Evolutionary conservation across 2,888 invertebrate genomes (phyloP), one percentile per base, ranked within the genome.

Genomic region (Aporophyla nigra): DNA sequence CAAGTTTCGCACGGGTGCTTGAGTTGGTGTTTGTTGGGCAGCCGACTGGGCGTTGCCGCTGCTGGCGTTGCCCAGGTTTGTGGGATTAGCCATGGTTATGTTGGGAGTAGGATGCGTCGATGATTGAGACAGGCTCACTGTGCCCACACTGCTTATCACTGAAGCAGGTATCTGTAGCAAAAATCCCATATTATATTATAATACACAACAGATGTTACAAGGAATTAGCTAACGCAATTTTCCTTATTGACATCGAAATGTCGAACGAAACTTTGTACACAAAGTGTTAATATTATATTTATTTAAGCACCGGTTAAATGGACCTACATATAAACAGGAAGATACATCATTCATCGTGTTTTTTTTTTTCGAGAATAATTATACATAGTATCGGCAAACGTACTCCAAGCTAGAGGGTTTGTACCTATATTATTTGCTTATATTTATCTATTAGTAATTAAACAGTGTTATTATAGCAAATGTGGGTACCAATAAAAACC

Each of bases 1-100:
- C 92, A 99, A 97, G 93, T 98, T 98, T 83, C 98, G 97, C 84
- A 98, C 97, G 81, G 97, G 97, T 74, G 96, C 96, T 88, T 97
- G 97, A 51, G 97, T 95, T 76, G 97, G 97, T 80, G 95, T 90
- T 71, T 94, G 94, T 84, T 96, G 95, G 2, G 92, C 85, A 27
- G 93, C 90, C 51, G 93, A 89, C 72, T 94, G 95, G 10, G 88
- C 88, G 67, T 90, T 91, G 86, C 92, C 93, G 90, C 93, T 94
- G 90, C 93, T 95, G 75, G 93, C 94, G 85, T 89, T 94, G 65
- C 94, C 96, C n/a, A 91, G 95, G 78, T 96, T 96, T 71, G 94
- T 97, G 61, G 95, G 97, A 87, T 95, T 97, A 74, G 95, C 97
- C 97, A 95, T 97, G 21, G 93, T 93, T 83, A 94, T 93, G 85